These are phyloP conservation scores for Eulacestoma nigropectus DNA, from an alignment of 2,113 vertebrate species.

Conservation along the genomic window DNA sequence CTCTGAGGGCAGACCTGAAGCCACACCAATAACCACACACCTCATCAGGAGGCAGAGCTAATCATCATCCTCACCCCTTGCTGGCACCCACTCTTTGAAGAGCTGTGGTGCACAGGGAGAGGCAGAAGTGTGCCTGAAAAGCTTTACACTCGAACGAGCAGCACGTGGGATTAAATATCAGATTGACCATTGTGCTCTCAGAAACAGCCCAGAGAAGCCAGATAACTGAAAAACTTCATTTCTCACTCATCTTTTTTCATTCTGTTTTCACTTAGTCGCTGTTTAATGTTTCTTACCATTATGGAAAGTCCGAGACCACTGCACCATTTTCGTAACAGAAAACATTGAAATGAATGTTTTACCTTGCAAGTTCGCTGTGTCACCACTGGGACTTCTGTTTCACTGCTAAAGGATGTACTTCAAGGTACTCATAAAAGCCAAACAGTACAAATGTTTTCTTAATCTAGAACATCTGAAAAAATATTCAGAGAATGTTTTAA, in stretches of 20 bases:
- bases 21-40: neutral
- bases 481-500: neutral
- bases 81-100: neutral
- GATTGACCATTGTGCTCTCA: neutral
- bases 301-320: neutral
- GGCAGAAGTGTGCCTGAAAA: neutral
- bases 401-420: neutral
- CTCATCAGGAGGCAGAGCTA: neutral
- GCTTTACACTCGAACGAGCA: neutral
- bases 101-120: neutral
- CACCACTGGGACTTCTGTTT: neutral
- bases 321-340: neutral
- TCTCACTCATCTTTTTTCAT: neutral
- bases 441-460: neutral
- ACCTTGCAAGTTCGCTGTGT: neutral
- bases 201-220: neutral
- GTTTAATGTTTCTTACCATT: neutral
- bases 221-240: neutral
- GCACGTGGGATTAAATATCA: neutral
- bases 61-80: neutral
- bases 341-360: neutral
- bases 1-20: neutral
- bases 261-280: neutral
- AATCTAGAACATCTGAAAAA: neutral
- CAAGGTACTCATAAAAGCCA: neutral